Conservation (phyloP, 2,113 vertebrate species). For the Elanus axillaris region DNA sequence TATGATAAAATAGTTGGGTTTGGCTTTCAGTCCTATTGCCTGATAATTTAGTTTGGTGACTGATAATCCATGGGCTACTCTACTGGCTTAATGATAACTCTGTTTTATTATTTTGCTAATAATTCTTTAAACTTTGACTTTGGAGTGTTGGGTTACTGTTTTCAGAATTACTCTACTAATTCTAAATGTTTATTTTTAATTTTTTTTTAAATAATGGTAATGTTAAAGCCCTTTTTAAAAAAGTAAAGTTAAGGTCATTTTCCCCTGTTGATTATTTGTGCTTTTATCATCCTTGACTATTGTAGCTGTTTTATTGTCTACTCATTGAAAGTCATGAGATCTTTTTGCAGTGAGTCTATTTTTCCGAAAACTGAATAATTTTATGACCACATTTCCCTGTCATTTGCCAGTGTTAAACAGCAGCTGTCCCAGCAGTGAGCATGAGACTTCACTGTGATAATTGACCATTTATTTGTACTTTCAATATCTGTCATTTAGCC, state of each 20-base stretch:
- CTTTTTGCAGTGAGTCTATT: not conserved
- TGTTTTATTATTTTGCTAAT: not conserved
- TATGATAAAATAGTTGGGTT: not conserved
- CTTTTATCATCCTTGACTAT: not conserved
- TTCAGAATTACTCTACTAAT: not conserved
- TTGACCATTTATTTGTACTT: not conserved
- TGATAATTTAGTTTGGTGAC: not conserved
- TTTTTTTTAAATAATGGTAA: not conserved
- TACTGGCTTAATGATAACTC: not conserved
- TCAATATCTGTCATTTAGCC: not conserved
- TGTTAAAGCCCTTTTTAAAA: not conserved
- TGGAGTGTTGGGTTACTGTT: not conserved
- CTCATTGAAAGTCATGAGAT: not conserved
- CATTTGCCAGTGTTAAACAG: not conserved
- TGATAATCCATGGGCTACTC: not conserved
- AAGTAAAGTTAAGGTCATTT: not conserved
- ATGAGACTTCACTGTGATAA: not conserved
- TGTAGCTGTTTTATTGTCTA: not conserved
- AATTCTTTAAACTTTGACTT: not conserved
- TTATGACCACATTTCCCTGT: not conserved
- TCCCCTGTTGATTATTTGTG: not conserved
- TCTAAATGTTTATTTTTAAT: not conserved
- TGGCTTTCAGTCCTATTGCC: not conserved
- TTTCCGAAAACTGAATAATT: not conserved
- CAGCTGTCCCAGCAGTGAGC: not conserved